Conservation (phyloP, 2,113 vertebrate genomes). For the Plestiodon gilberti region DNA sequence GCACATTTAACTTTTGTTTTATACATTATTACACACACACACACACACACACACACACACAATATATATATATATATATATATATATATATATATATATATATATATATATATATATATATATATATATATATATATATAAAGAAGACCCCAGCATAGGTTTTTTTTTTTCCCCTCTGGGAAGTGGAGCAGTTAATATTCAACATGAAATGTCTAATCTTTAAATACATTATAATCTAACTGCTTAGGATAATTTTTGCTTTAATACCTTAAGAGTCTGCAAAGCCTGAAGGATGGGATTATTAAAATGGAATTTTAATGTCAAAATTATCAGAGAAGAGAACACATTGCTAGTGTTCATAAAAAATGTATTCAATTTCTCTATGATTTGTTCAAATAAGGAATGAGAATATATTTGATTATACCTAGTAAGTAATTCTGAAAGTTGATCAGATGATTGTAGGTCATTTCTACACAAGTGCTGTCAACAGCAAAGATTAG, state of each 20-base stretch:
- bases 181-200: slow-evolving; percentile 94
- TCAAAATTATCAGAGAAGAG: slow-evolving; percentile 96
- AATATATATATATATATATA: too few species aligned
- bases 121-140: slow-evolving; percentile 70
- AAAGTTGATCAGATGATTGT: slow-evolving; percentile 80
- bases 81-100: too few species aligned
- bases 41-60: too few species aligned
- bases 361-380: slow-evolving; percentile 84
- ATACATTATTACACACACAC: slow-evolving; percentile 72
- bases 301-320: slow-evolving; percentile 98
- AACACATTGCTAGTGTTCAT: slow-evolving; percentile 89
- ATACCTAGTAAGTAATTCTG: slow-evolving; percentile 76
- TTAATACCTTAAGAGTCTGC: slow-evolving; percentile 99
- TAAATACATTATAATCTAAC: slow-evolving; percentile 94
- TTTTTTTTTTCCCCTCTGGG: slow-evolving; percentile 79
- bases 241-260: slow-evolving; percentile 98
- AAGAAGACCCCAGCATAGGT: slow-evolving; percentile 67
- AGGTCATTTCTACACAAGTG: slow-evolving; percentile 73
- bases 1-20: slow-evolving; percentile 56
- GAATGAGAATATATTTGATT: slow-evolving; percentile 83
- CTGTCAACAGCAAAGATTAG: slow-evolving; percentile 72
- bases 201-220: slow-evolving; percentile 97
- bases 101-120: slow-evolving; percentile 72
- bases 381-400: slow-evolving; percentile 83
- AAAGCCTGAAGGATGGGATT: slow-evolving; percentile 99